Conservation (phyloP, 92 coral and sea anemone genomes). For the Umimayanthus chanpuru region DNA sequence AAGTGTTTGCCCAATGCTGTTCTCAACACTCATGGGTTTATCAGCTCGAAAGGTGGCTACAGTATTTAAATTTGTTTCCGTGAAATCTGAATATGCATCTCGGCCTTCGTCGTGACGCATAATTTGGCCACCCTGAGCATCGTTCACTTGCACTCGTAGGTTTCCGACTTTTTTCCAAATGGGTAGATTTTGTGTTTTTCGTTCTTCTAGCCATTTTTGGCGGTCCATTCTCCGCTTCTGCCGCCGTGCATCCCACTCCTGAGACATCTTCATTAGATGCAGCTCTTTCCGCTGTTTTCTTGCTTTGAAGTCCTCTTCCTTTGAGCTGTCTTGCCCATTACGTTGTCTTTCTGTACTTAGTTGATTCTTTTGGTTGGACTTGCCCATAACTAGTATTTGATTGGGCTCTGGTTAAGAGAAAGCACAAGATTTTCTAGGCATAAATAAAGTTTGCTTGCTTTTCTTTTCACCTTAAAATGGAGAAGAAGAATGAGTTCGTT, state of each 20-base stretch:
- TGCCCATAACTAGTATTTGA: conserved; percentile 28
- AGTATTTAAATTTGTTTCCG: conserved; percentile 45
- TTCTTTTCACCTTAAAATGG: conserved; percentile 20
- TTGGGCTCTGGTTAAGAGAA: background rate
- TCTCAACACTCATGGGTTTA: conserved; percentile 2
- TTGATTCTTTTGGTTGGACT: conserved; percentile 21
- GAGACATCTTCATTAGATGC: conserved; percentile 83
- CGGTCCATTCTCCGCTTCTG: conserved; percentile 85
- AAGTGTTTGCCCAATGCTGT: background rate
- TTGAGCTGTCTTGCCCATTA: conserved; percentile 9
- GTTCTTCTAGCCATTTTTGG: conserved; percentile 85
- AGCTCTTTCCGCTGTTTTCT: conserved; percentile 68
- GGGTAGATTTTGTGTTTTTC: conserved; percentile 68
- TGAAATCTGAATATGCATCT: conserved; percentile 38
- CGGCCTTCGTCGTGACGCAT: conserved; percentile 39
- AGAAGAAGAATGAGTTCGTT: conserved; percentile 39
- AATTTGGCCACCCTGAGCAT: conserved; percentile 43
- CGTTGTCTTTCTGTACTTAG: conserved; percentile 13
- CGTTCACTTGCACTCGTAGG: conserved; percentile 67
- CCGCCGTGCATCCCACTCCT: conserved; percentile 88
- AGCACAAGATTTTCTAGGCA: background rate
- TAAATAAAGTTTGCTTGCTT: background rate
- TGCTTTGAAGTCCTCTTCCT: conserved; percentile 44
- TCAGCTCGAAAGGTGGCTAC: conserved; percentile 3
- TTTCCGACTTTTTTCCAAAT: conserved; percentile 71